Conservation (phyloP, 2,113 vertebrate genomes). For the Albula goreensis region DNA sequence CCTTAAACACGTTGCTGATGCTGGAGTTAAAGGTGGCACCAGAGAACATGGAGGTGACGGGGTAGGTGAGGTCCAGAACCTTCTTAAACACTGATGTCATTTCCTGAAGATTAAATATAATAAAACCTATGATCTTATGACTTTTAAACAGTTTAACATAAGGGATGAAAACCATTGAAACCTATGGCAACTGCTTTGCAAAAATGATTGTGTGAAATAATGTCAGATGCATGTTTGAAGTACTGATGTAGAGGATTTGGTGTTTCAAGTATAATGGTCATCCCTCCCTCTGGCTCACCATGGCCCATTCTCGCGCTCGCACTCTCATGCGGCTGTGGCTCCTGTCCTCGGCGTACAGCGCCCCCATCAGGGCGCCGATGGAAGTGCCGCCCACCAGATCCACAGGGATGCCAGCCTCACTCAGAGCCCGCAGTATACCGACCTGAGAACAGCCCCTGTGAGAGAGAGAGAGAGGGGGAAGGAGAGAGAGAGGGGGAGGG, state of each 20-base stretch:
- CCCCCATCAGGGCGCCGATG: constrained; percentile 88
- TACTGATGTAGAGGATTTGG: no score
- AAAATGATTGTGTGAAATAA: no score
- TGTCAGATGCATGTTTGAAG: no score
- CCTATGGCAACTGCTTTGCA: no score
- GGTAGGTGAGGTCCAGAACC: constrained; percentile 87
- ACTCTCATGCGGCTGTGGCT: constrained; percentile 84
- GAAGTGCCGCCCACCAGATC: constrained; percentile 93
- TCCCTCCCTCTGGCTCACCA: constrained; percentile 68
- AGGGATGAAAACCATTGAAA: no score
- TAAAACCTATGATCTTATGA: no score
- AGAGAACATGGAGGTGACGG: constrained; percentile 93
- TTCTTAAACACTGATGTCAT: constrained; percentile 84
- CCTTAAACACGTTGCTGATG: constrained; percentile 78
- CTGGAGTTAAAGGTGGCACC: constrained; percentile 85
- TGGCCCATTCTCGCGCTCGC: constrained; percentile 87
- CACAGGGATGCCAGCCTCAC: constrained; percentile 82
- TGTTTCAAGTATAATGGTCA: no score
- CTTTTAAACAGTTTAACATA: no score
- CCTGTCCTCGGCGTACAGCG: constrained; percentile 87
- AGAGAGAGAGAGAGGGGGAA: background rate
- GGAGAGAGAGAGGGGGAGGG: background rate
- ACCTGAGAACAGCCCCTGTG: constrained; percentile 90
- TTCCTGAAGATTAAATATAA: constrained; percentile 60
- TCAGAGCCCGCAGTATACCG: constrained; percentile 82